phyloP scores from a whole-genome alignment of 1,140 invertebrate species.

The Arctopsyche grandis region DNA sequence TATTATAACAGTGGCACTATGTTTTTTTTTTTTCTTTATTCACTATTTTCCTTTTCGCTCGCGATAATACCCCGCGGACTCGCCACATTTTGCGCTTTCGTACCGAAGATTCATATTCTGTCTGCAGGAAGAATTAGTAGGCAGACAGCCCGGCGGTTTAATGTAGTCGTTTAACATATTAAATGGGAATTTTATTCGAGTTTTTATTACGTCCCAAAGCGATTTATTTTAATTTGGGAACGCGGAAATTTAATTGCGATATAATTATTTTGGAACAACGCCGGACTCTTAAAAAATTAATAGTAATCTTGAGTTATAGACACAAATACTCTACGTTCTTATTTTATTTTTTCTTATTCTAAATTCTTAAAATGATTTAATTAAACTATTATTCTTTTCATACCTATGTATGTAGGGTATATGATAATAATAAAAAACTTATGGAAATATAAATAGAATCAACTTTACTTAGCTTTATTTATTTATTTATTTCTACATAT shows the following conservation, averaged over 20 bases:
- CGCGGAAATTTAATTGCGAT: constrained; percentile 43
- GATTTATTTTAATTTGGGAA: constrained; percentile 49
- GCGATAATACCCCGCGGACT: constrained; percentile 36
- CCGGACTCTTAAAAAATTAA: constrained; percentile 23
- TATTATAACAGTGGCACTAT: constrained; percentile 20
- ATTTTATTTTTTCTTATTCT: no score
- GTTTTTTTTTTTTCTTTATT: constrained; percentile 3
- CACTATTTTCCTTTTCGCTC: background rate
- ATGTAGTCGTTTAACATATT: constrained; percentile 53
- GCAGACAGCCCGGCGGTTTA: constrained; percentile 47
- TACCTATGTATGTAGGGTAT: no score
- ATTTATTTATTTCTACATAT: no score
- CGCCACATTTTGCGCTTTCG: constrained; percentile 39
- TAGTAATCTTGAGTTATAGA: constrained; percentile 5
- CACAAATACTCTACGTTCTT: no score
- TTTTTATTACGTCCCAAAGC: constrained; percentile 45
- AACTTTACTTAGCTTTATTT: no score
- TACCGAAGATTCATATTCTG: constrained; percentile 49
- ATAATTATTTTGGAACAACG: constrained; percentile 34
- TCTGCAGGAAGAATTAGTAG: constrained; percentile 50
- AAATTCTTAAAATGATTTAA: no score
- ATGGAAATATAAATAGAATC: no score
- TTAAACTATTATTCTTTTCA: no score
- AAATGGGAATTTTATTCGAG: constrained; percentile 48
- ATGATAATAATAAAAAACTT: no score